Evolutionary conservation across 2,113 vertebrate species (phyloP).

Genomic region (Sigmodon hispidus): DNA sequence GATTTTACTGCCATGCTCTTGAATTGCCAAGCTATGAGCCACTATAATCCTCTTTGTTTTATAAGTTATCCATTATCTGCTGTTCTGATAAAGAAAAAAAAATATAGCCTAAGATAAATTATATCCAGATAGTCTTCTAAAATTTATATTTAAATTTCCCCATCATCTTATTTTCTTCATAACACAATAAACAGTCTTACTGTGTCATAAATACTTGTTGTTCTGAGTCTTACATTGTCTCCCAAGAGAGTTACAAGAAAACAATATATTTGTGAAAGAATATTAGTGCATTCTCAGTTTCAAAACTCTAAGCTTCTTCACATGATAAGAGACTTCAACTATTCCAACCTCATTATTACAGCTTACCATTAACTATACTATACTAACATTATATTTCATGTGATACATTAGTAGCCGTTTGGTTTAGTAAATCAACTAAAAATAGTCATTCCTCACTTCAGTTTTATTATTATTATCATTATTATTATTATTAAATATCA

Average conservation of each 20-base stretch:
- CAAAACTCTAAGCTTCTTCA: not conserved
- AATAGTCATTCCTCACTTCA: not conserved
- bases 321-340: not conserved
- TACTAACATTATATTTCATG: not conserved
- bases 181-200: not conserved
- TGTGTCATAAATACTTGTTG: not conserved
- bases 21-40: not conserved
- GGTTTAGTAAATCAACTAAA: not conserved
- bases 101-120: not conserved
- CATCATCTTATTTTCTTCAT: not conserved
- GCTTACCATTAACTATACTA: not conserved
- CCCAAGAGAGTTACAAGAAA: not conserved
- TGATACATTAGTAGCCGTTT: not conserved
- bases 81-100: not conserved
- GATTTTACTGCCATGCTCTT: not conserved
- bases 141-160: not conserved
- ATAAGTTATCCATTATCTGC: not conserved
- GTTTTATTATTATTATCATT: not conserved
- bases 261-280: not conserved
- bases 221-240: too few species aligned
- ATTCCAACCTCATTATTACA: not conserved
- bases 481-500: not conserved
- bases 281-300: not conserved
- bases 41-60: fast-evolving
- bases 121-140: too few species aligned